phyloP scores from a whole-genome alignment of 2,888 invertebrate species.

The Drosophila villosipedis region DNA sequence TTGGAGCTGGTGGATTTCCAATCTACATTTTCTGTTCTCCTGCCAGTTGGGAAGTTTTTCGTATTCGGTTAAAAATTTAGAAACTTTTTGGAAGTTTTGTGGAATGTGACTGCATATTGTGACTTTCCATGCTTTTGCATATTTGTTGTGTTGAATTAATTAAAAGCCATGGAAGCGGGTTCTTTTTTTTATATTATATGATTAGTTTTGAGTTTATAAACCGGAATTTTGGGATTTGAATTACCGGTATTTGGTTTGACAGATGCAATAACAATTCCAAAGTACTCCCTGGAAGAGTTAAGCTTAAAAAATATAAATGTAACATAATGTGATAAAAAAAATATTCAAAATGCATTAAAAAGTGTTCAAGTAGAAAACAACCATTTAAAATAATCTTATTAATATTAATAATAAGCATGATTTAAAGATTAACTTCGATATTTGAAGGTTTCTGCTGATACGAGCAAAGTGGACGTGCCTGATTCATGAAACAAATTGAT shows the following conservation, averaged over 20 bases:
- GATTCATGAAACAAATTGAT: neutral
- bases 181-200: neutral
- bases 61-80: neutral
- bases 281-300: neutral
- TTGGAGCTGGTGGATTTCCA: neutral
- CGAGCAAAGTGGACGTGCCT: slow-evolving; percentile 21
- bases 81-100: neutral
- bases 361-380: neutral
- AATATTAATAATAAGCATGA: neutral
- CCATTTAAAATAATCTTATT: neutral
- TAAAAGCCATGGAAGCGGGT: neutral
- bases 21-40: neutral
- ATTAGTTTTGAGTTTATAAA: neutral
- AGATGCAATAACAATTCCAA: neutral
- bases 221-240: neutral
- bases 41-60: slow-evolving; percentile 6
- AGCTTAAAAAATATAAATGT: neutral
- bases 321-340: neutral
- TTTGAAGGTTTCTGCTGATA: slow-evolving; percentile 9
- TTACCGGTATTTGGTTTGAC: neutral
- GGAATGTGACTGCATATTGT: neutral
- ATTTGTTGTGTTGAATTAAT: neutral
- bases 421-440: neutral
- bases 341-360: neutral
- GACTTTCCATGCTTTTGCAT: neutral